A percentile compares a stretch with the other conserved stretches of the same genome.
These are phyloP conservation scores for Tenthredo notha DNA, from an alignment of 2,888 invertebrate genomes.

Conservation along the genomic window DNA sequence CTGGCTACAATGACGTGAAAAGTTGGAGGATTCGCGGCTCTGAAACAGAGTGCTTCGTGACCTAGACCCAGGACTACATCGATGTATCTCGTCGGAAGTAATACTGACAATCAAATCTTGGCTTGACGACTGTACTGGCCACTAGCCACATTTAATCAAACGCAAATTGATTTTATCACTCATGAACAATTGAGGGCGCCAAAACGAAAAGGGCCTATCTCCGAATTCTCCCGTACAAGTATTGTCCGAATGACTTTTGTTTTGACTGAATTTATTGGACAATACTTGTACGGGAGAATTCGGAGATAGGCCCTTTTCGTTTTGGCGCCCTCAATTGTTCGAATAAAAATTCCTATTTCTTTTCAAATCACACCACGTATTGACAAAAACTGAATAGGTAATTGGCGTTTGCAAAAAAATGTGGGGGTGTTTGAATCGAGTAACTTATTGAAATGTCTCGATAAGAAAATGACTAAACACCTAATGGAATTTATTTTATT, in stretches of 20 bases:
- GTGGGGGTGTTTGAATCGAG: not conserved
- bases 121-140: not conserved
- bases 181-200: no score
- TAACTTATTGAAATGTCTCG: not conserved
- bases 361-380: not conserved
- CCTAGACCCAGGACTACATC: slow-evolving; percentile 33
- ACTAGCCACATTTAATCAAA: not conserved
- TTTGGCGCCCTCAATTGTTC: no score
- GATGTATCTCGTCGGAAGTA: slow-evolving; percentile 26
- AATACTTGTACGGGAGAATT: no score
- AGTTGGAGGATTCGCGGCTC: slow-evolving; percentile 40
- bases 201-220: no score
- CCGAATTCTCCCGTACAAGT: no score
- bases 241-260: no score
- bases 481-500: not conserved
- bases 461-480: not conserved
- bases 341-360: not conserved
- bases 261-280: no score
- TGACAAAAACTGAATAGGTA: not conserved
- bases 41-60: slow-evolving; percentile 38
- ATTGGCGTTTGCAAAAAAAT: no score
- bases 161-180: not conserved
- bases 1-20: slow-evolving; percentile 41
- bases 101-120: slow-evolving; percentile 32
- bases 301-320: no score